Conservation (phyloP, 2,113 vertebrate genomes). For the Cyanoramphus novaezelandiae region DNA sequence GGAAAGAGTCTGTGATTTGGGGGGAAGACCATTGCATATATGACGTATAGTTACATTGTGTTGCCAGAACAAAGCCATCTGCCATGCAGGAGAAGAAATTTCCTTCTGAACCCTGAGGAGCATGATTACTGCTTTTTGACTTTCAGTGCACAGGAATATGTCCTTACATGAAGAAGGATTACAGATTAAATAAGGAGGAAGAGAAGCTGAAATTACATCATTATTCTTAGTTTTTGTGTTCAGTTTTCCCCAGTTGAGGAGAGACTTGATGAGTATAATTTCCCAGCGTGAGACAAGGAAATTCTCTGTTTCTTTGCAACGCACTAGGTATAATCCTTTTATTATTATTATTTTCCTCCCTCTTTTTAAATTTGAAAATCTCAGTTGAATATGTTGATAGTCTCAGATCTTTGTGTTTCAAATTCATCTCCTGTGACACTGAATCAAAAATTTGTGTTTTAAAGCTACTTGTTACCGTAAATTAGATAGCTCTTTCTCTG, state of each 20-base stretch:
- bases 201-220: not conserved
- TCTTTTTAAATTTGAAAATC: not conserved
- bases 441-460: not conserved
- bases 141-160: not conserved
- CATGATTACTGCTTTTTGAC: not conserved
- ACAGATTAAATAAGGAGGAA: not conserved
- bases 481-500: not conserved
- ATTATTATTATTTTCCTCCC: rapidly evolving
- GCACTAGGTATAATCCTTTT: not conserved
- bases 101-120: not conserved
- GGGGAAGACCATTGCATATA: not conserved
- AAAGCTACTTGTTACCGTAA: not conserved
- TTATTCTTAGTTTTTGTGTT: not conserved
- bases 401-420: not conserved
- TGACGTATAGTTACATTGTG: not conserved
- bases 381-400: not conserved
- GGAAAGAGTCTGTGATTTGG: not conserved
- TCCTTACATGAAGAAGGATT: not conserved
- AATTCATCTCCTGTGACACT: not conserved
- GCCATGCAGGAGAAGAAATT: not conserved
- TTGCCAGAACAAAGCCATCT: not conserved
- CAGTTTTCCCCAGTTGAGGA: not conserved
- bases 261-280: not conserved
- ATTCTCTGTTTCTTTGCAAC: not conserved
- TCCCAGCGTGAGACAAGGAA: not conserved